Base-by-base conservation (phyloP, 2,888 invertebrate genomes). In the Asteroscopus sphinx region DNA sequence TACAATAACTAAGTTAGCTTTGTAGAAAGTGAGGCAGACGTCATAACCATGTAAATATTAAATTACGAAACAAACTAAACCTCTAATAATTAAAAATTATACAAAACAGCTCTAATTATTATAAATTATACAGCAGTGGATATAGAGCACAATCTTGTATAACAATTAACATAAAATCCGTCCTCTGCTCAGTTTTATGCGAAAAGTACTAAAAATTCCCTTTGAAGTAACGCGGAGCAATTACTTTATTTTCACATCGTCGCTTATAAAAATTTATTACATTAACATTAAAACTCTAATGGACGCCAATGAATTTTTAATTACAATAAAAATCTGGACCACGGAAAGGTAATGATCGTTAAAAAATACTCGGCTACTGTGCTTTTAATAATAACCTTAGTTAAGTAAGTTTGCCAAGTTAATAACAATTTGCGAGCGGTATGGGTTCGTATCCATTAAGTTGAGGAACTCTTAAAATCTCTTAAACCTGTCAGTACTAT, bases 281-380 rank as follows among this genome's bases (percentile, higher is more conserved):
- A 58, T 58, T 60, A 68, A 42, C 60, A 55, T 71, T 57, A 71
- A 63, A 55, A 53, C 37, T 55, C 25, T 72, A 62, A 72, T 66
- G 69, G 54, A 41, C 44, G 36, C 25, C 69, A 52, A 66, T 66
- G 44, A 65, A 56, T 66, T 62, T 72, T 68, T 64, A 71, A 71
- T 71, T 64, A 71, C 49, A 49, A 68, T 62, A 47, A 59, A 66
- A 59, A 54, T 58, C 51, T 48, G 36, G 11, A 46, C 45, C 53
- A 49, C 54, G 32, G 12, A 26, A 28, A 70, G 33, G 68, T 57
- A 68, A 71, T 36, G 53, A 48, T 53, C 52, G 33, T 69, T 60
- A 60, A 58, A 75, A 58, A 63, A 59, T 57, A 55, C 44, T 44
- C 30, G 1, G 33, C n/a, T 40, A 63, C 61, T 45, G 71, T 61